Evolutionary conservation across 2,113 vertebrate genomes (phyloP), one percentile per base, ranked within the genome.

Genomic region (Bungarus multicinctus): DNA sequence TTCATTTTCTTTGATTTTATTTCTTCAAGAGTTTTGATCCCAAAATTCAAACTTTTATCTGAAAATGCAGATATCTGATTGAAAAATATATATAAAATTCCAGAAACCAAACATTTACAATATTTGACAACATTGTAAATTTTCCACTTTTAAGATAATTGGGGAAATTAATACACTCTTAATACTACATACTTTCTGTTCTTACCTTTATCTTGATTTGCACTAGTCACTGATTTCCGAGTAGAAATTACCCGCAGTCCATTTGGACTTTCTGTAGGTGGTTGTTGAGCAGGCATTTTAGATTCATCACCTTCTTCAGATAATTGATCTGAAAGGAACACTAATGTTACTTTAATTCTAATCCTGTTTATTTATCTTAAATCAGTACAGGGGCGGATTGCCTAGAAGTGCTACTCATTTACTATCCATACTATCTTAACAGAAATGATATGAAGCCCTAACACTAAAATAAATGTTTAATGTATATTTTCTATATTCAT

Each of bases 281-380:
- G 95, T 2, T 97, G 97, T 50, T 97, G 97, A 50, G 94, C 69
- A 2, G 97, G 97, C 10, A 96, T 92, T 96, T 98, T 98, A 90
- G 96, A 94, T 91, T 99, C 99, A 58, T 99, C 99, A 94, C 98
- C 98, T 97, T 99, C 99, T 95, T 99, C 99, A 90, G 99, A 99
- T 95, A 98, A 98, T 53, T 99, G 99, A 96, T 99, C 99, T 99
- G 96, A 27, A 97, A 96, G n/a, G 12, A 74, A 91, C 7, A 93
- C 96, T 86, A 93, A 34, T 47, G 43, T 22, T 58, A 85, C 4
- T 50, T 85, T 39, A n/a, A 85, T 50, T 20, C 53, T 64, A 87
- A 43, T n/a, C 14, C 34, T 50, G 47, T 50, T 50, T 53, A 91
- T 22, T n/a, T 12, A 69, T n/a, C 64, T 64, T 52, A 60, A 57